A percentile compares a stretch with the other conserved stretches of the same genome.
These are phyloP conservation scores for Papilio aristodemus DNA, from an alignment of 1,140 invertebrate species.

Conservation along the genomic window DNA sequence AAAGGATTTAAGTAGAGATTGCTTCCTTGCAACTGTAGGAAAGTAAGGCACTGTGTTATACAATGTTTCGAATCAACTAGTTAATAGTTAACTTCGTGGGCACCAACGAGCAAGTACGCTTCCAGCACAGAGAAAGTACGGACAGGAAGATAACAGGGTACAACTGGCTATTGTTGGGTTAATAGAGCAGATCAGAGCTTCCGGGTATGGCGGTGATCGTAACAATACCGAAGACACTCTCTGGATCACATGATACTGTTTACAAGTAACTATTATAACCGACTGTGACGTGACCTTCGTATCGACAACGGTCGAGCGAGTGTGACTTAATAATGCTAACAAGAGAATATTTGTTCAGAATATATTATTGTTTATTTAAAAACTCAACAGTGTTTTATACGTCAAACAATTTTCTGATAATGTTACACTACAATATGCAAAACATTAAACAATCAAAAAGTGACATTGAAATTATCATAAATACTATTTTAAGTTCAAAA, in stretches of 20 bases:
- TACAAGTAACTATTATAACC: constrained; percentile 49
- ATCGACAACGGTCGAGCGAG: constrained; percentile 42
- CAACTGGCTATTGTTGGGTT: constrained; percentile 56
- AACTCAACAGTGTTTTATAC: background rate
- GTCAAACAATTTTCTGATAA: background rate
- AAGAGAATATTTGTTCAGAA: constrained; percentile 17
- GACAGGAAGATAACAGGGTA: constrained; percentile 43
- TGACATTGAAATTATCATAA: background rate
- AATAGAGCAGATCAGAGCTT: constrained; percentile 62
- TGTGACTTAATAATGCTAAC: constrained; percentile 44
- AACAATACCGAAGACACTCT: constrained; percentile 39
- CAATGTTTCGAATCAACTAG: background rate
- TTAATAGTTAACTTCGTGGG: background rate
- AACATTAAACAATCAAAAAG: background rate
- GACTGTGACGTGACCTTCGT: constrained; percentile 61
- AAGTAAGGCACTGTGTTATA: background rate
- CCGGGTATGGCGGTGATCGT: constrained; percentile 42
- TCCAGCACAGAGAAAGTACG: constrained; percentile 55
- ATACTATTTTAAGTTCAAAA: background rate
- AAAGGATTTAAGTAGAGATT: background rate
- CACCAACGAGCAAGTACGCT: constrained; percentile 34
- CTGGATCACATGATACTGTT: constrained; percentile 42
- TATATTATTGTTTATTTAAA: constrained; percentile 1
- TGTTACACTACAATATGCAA: background rate
- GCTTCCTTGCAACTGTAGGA: background rate